Evolutionary conservation across 2,888 invertebrate genomes (phyloP), one percentile per base, ranked within the genome.

Genomic region (Myopa testacea): DNA sequence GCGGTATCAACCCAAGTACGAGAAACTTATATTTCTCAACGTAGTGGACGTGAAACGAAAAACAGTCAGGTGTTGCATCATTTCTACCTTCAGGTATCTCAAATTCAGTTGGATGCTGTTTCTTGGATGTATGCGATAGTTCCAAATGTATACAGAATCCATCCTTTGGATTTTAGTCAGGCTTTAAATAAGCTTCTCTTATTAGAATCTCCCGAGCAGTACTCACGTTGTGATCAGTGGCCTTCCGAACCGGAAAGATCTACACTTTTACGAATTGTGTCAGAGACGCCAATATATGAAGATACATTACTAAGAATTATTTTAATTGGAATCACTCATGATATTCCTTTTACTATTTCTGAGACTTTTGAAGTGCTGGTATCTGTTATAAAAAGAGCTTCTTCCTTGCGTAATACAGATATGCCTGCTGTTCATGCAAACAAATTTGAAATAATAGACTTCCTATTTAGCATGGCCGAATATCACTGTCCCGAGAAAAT

Each of bases 401-500:
- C 97, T 37, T 92, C 93, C 0, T 92, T 96, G 82, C 93, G 95
- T 4, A 90, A 91, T 12, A 93, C 94, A 65, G 94, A 94, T 75
- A 93, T 93, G 80, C 92, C 93, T 16, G 93, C 94, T 0, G 90
- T 96, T 50, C 92, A 93, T 82, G 93, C 94, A 34, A 95, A 95
- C 85, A 95, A 96, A 87, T 90, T 94, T 76, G 96, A 98, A 84
- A 92, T 98, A 26, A 93, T 97, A 12, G 97, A 98, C 85, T 93
- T 96, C 80, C 92, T 98, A 82, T 96, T 98, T 88, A 96, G 96
- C 88, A 92, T 98, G 84, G 95, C 96, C 84, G 94, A 95, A 82
- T 98, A 98, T 90, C 94, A 95, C 85, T 95, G 97, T 86, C 98
- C 98, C 0, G 98, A 98, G 84, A 97, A 96, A 86, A 97, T 98